These are phyloP conservation scores for Gadopsis marmoratus DNA, from an alignment of 2,797 vertebrate species.

Conservation along the genomic window DNA sequence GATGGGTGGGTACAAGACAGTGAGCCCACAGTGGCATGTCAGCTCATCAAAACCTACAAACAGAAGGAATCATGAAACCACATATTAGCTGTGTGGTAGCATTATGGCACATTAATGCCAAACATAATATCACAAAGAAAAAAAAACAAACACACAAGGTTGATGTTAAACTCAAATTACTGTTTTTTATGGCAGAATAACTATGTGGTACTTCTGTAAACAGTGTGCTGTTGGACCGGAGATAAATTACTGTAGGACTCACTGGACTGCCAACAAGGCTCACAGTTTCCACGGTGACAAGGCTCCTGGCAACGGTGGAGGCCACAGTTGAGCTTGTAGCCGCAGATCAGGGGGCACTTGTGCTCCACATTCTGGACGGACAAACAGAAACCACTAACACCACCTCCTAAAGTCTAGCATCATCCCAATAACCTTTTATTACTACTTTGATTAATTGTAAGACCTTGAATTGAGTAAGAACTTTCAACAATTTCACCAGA, in stretches of 20 bases:
- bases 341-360: slow-evolving; percentile 94
- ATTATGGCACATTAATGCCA: background rate
- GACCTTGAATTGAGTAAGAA: background rate
- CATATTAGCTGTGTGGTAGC: background rate
- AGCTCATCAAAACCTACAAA: slow-evolving; percentile 96
- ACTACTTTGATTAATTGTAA: background rate
- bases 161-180: slow-evolving; percentile 9
- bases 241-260: slow-evolving; percentile 71
- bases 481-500: slow-evolving; percentile 3
- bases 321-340: slow-evolving; percentile 97
- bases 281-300: slow-evolving; percentile 97
- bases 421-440: background rate
- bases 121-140: slow-evolving; percentile 14
- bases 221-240: background rate
- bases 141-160: background rate
- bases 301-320: slow-evolving; percentile 97
- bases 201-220: slow-evolving; percentile 22
- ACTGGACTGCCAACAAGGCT: slow-evolving; percentile 98
- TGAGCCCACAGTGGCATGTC: slow-evolving; percentile 94
- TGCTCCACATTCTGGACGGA: slow-evolving; percentile 89
- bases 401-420: rapidly evolving
- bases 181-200: slow-evolving; percentile 12
- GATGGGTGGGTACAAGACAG: slow-evolving; percentile 94
- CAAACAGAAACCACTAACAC: slow-evolving; percentile 16
- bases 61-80: slow-evolving; percentile 9